Evolutionary conservation across 2,888 invertebrate species (phyloP), one percentile per base, ranked within the genome.

Genomic region (Congeria kusceri): DNA sequence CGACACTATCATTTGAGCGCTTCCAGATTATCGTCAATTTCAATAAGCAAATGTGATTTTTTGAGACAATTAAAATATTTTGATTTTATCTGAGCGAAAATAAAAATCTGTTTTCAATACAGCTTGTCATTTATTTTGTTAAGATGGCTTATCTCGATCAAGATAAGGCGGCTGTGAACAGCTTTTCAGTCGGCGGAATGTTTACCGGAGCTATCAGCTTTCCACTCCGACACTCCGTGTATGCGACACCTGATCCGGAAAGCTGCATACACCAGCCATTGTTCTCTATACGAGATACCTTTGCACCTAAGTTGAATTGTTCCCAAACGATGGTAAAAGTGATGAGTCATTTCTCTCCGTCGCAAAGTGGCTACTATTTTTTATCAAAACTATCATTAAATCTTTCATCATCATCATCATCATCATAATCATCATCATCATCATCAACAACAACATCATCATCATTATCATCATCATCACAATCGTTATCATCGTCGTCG

Each of bases 51-150:
- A 58, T 72, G 58, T 20, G 25, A 64, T 64, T 57, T 64, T 64
- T n/a, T 25, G 28, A 64, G 44, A 57, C 64, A 72, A 72, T 72
- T 72, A 72, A 58, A 58, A 64, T 64, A 58, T 47, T 49, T 70
- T 72, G 71, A 72, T 72, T 27, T 64, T 72, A 72, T 72, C 71
- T 15, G 18, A 20, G 15, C 20, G 46, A 47, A 65, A 72, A 64
- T 64, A 64, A 72, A 72, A 72, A 72, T 58, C 63, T 58, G 47
- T 53, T 58, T 72, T 65, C 46, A 29, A 70, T 49, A 58, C 58
- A 64, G 64, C 32, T 58, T 67, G 67, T 67, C 57, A 67, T 56
- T 39, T 39, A 39, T 44, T 57, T 67, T 58, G 67, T 67, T 57
- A 57, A 56, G 58, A 56, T 58, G 39, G 20, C 20, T 57, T 56